Base-by-base conservation (phyloP, 2,888 invertebrate species). In the Drosophila anomalata region DNA sequence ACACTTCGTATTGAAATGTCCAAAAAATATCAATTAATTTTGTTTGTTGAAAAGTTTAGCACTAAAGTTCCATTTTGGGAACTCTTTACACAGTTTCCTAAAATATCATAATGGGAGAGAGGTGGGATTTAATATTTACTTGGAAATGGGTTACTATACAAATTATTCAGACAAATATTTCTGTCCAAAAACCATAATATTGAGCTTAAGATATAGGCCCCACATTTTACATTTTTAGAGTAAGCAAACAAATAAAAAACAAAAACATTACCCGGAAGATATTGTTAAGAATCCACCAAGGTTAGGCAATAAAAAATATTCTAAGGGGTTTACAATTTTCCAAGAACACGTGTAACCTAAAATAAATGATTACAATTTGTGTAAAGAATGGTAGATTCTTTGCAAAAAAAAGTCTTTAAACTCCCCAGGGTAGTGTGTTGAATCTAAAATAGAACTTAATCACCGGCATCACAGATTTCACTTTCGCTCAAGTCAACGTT, bases 401-500 rank as follows among this genome's bases (percentile, higher is more conserved):
- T 12, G 33, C 33, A n/a, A 33, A 33, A 33, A 33, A 33, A 33
- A 33, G n/a, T 33, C n/a, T 33, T n/a, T 12, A n/a, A 33, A 33
- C 33, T 33, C 33, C 33, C 41, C 41, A 17, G 9, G 41, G 14
- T 14, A 41, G n/a, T 8, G 41, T 17, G 6, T 3, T n/a, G 29
- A 11, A 31, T 26, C 29, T 6, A 29, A 31, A 48, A 14, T 17
- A 50, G 48, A 31, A 50, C 48, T 42, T 20, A 42, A 42, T 42
- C 20, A 42, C 20, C 17, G 20, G 5, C 42, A 42, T 42, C 20
- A 5, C 24, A 70, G 83, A 76, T 84, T 88, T 84, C 87, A 87
- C 83, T 84, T 84, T 84, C 83, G 70, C 84, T 83, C 73, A 58
- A 76, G 56, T 56, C 66, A 59, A 46, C 57, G 77, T 71, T 78